Evolutionary conservation across 1,140 invertebrate species (phyloP).

Genomic region (Eubasilissa regina): DNA sequence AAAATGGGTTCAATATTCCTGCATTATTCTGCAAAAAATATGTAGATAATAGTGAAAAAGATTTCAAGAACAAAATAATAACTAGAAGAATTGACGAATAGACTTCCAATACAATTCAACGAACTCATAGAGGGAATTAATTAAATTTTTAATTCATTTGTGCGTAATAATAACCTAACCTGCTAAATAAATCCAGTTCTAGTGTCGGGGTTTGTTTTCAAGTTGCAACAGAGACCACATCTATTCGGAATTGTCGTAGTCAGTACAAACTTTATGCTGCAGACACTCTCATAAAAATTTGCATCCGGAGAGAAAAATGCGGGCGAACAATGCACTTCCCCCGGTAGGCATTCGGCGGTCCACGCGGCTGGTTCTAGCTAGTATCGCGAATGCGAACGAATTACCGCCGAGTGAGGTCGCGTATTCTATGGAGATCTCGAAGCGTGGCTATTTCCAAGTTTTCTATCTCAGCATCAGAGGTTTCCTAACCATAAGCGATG

Average conservation of each 20-base stretch:
- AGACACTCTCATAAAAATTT: conserved; percentile 44
- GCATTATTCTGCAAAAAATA: too few relatives aligned
- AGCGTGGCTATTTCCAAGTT: conserved; percentile 19
- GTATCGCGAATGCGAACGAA: conserved; percentile 13
- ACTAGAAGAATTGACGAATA: too few relatives aligned
- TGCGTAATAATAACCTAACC: background rate
- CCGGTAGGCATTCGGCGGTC: conserved; percentile 42
- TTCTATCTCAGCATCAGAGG: background rate
- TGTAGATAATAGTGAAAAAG: too few relatives aligned
- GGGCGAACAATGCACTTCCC: conserved; percentile 47
- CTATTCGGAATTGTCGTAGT: conserved; percentile 26
- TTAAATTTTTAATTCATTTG: background rate
- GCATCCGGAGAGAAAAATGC: conserved; percentile 46
- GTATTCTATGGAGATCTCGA: conserved; percentile 24
- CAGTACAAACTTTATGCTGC: conserved; percentile 31
- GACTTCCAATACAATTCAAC: too few relatives aligned
- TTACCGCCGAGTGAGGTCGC: background rate
- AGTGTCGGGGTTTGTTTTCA: background rate
- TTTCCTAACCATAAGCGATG: too few relatives aligned
- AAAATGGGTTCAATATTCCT: too few relatives aligned
- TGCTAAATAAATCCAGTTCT: too few relatives aligned
- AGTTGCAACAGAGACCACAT: conserved; percentile 28
- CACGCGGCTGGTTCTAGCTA: conserved; percentile 26
- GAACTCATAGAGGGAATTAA: background rate
- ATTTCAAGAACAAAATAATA: too few relatives aligned